Percentiles rank a stretch among this genome's conserved stretches.
Conservation (phyloP, 2,113 vertebrate genomes). For the Capreolus pygargus region DNA sequence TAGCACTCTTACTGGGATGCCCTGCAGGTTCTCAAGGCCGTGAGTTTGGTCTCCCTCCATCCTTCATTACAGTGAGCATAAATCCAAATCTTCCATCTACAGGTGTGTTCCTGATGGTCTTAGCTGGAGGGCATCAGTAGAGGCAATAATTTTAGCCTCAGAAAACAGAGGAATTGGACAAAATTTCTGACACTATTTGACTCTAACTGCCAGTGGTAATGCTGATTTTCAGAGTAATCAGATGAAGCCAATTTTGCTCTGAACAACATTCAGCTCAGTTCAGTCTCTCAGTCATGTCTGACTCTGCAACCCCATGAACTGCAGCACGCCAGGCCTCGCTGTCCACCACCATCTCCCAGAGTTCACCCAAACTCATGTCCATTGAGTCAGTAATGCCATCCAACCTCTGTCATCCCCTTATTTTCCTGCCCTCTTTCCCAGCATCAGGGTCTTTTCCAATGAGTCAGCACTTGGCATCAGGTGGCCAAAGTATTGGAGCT, state of each 20-base stretch:
- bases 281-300: fast-evolving
- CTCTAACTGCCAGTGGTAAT: background rate
- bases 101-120: background rate
- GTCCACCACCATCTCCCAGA: background rate
- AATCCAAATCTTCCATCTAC: background rate
- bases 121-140: background rate
- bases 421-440: background rate
- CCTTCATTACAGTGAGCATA: background rate
- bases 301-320: background rate
- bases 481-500: background rate
- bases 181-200: background rate
- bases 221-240: constrained; percentile 3
- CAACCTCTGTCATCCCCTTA: background rate
- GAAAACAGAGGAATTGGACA: background rate
- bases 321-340: fast-evolving
- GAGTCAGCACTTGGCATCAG: background rate
- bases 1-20: background rate
- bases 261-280: background rate
- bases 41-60: background rate
- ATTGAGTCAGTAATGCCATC: background rate
- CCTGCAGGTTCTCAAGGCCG: fast-evolving
- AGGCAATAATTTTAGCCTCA: background rate
- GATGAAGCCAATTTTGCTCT: background rate
- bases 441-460: background rate
- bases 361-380: fast-evolving